A percentile compares a stretch with the other conserved stretches of the same genome.
phyloP scores from a whole-genome alignment of 2,888 invertebrate species.

The Scaeva pyrastri region DNA sequence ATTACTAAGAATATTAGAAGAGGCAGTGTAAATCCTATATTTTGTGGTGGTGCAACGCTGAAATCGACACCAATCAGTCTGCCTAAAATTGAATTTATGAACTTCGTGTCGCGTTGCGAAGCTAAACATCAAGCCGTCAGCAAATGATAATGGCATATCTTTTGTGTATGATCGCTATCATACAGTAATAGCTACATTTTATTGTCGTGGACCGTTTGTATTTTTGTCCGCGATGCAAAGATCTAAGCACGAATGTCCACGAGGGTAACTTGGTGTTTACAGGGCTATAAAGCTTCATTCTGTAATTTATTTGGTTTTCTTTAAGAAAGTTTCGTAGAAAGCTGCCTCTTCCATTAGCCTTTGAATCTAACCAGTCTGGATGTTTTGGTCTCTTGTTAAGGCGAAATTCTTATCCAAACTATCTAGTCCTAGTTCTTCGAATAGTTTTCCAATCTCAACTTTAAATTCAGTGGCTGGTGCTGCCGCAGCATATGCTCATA shows the following conservation, averaged over 20 bases:
- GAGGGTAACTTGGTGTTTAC: no score
- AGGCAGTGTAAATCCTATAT: slow-evolving; percentile 1
- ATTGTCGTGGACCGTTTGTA: background rate
- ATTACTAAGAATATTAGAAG: slow-evolving; percentile 13
- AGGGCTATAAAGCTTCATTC: no score
- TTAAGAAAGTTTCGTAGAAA: slow-evolving; percentile 7
- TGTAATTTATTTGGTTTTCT: background rate
- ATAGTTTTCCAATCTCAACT: slow-evolving; percentile 28
- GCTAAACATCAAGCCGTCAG: background rate
- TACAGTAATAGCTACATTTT: slow-evolving; percentile 12
- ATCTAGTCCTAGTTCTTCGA: slow-evolving; percentile 6
- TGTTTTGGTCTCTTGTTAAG: slow-evolving; percentile 33
- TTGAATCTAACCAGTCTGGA: slow-evolving; percentile 16
- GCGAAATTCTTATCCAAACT: slow-evolving; percentile 7
- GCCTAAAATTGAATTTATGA: slow-evolving; percentile 18
- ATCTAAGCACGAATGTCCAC: no score
- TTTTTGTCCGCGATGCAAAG: no score
- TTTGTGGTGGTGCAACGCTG: slow-evolving; percentile 20
- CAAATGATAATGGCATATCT: background rate
- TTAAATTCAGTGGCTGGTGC: no score
- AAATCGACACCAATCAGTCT: slow-evolving; percentile 24
- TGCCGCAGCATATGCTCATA: no score
- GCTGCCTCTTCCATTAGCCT: slow-evolving; percentile 20
- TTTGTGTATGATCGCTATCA: slow-evolving; percentile 23
- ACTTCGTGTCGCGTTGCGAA: slow-evolving; percentile 19